phyloP scores from a whole-genome alignment of 2,888 invertebrate genomes.

The Sarcophaga carnaria region DNA sequence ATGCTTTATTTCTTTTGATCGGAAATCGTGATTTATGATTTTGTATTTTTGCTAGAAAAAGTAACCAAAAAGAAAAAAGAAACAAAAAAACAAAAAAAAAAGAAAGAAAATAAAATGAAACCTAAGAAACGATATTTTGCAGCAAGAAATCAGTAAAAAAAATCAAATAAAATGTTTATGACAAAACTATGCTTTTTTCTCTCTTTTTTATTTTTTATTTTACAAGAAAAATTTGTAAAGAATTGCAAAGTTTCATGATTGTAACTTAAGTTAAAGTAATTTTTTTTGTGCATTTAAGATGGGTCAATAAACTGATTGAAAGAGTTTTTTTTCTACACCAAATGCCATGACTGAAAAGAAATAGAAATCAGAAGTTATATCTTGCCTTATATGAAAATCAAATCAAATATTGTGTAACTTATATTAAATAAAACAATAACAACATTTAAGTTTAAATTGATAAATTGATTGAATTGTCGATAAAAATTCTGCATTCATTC shows the following conservation, averaged over 20 bases:
- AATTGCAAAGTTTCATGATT: slow-evolving; percentile 61
- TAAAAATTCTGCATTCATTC: no score
- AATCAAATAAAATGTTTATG: slow-evolving; percentile 66
- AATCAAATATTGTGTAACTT: no score
- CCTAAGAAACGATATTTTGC: not conserved
- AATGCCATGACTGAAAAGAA: slow-evolving; percentile 36
- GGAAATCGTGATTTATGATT: slow-evolving; percentile 70
- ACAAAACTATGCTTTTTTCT: slow-evolving; percentile 68
- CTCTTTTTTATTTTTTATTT: slow-evolving; percentile 53
- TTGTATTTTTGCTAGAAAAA: slow-evolving; percentile 44
- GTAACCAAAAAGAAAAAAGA: no score
- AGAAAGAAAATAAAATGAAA: slow-evolving; percentile 27
- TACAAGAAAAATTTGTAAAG: slow-evolving; percentile 70
- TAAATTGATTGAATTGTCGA: no score
- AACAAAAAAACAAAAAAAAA: not conserved
- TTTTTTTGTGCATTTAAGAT: slow-evolving; percentile 27
- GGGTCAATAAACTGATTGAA: slow-evolving; percentile 62
- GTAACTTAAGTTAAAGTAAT: slow-evolving; percentile 49
- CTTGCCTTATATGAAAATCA: no score
- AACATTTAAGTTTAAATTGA: no score
- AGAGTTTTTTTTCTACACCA: not conserved
- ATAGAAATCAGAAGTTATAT: not conserved
- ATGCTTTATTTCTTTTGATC: slow-evolving; percentile 64
- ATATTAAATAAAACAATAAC: no score
- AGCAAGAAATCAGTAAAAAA: not conserved